Base-by-base conservation (phyloP, 2,888 invertebrate species). In the Ophioninae sp. region DNA sequence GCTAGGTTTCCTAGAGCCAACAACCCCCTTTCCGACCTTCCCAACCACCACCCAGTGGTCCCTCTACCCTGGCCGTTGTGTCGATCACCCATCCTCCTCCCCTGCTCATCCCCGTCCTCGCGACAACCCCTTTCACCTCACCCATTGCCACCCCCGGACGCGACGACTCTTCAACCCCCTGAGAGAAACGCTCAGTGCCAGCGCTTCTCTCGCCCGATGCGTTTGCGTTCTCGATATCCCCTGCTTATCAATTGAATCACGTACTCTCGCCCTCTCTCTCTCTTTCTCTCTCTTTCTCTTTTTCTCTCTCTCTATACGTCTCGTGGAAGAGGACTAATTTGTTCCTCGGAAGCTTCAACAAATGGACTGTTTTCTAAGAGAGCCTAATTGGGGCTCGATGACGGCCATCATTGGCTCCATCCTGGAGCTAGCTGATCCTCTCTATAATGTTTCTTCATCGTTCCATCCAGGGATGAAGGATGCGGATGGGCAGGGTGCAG, bases 191-290 rank as follows among this genome's bases (percentile, higher is more conserved):
- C 76, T 91, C 91, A 92, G 92, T 92, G 89, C 88, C 89, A 90
- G 89, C 91, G 91, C 90, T 91, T 91, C 91, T 88, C 89, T 85
- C 89, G 90, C 86, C 88, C 87, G 85, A 88, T 88, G 87, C 89
- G 88, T 87, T 86, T 86, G 87, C 65, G 73, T 86, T 86, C 85
- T 65, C 56, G 30, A 68, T 64, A 70, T 64, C 70, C 50, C 59
- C 69, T 7, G 20, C 39, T 37, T 50, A 8, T 69, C 56, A 17
- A 8, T 30, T 10, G 44, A 44, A 13, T 44, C 30, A 30, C 30
- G 30, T 30, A 30, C 30, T 30, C 44, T 44, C 44, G 1, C 44
- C 8, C 44, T 7, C 44, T 44, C 44, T 13, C 44, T 44, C 10
- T 13, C 44, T 1, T 10, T 44, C 44, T 44, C 41, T 41, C 41